These are phyloP conservation scores for Matsumurasca onukii DNA, from an alignment of 1,140 invertebrate species.

Conservation along the genomic window DNA sequence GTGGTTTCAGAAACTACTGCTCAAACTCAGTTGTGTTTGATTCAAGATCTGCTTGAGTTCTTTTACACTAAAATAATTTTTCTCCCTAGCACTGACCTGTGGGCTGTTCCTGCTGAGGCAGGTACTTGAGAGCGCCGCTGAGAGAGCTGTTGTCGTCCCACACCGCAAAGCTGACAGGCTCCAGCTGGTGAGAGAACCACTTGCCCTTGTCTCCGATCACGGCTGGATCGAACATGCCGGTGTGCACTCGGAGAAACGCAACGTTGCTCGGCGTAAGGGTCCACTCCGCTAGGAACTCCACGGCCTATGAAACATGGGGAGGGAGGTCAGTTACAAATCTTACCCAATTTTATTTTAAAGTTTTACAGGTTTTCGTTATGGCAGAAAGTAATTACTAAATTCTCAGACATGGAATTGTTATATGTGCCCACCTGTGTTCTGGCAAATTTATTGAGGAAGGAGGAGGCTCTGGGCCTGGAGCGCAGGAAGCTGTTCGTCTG, in stretches of 20 bases:
- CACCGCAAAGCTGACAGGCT: conserved; percentile 88
- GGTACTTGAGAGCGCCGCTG: conserved; percentile 68
- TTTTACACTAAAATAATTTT: conserved; percentile 3
- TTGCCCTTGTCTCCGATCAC: conserved; percentile 97
- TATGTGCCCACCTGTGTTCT: conserved; percentile 74
- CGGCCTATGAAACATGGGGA: conserved; percentile 75
- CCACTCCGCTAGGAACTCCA: conserved; percentile 99
- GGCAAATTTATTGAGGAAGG: conserved; percentile 90
- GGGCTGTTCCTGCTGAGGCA: conserved; percentile 77
- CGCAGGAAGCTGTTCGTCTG: conserved; percentile 97
- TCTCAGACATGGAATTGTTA: no score
- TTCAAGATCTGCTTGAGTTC: no score
- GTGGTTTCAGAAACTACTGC: no score
- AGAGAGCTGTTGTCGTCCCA: conserved; percentile 87
- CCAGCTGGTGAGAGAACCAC: conserved; percentile 87
- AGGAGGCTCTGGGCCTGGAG: conserved; percentile 82
- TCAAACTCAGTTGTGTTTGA: no score
- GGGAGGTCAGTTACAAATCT: no score
- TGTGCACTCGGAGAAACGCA: conserved; percentile 95
- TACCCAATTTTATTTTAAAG: no score
- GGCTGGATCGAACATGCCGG: conserved; percentile 90
- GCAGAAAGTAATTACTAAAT: no score
- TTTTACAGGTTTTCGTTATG: no score
- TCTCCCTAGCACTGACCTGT: conserved; percentile 60
- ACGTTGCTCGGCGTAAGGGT: conserved; percentile 95